A percentile compares a stretch with the other conserved stretches of the same genome.
These are phyloP conservation scores for Drosophila elegans DNA, from an alignment of 1,140 invertebrate genomes.

Conservation along the genomic window DNA sequence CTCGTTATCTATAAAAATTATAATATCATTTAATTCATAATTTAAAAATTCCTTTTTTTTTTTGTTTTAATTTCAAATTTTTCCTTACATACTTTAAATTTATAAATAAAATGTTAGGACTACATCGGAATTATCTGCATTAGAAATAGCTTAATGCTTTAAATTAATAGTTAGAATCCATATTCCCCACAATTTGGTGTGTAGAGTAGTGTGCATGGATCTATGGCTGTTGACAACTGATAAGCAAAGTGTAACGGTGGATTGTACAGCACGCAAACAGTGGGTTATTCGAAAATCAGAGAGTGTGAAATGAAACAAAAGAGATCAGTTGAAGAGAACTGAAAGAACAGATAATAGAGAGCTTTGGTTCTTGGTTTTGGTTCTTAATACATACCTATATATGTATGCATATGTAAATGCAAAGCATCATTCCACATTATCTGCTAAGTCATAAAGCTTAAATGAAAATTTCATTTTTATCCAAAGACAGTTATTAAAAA, in stretches of 20 bases:
- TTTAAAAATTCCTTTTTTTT: too few species aligned
- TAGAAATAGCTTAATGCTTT: too few species aligned
- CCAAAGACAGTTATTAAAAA: too few species aligned
- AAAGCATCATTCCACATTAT: not conserved
- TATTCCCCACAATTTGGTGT: not conserved
- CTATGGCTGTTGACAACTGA: slow-evolving; percentile 37
- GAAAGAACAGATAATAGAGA: slow-evolving; percentile 23
- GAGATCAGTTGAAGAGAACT: slow-evolving; percentile 13
- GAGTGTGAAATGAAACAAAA: slow-evolving; percentile 11
- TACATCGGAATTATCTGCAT: too few species aligned
- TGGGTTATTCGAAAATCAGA: not conserved
- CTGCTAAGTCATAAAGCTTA: not conserved
- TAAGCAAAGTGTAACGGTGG: slow-evolving; percentile 41
- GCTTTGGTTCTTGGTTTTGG: too few species aligned
- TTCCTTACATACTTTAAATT: too few species aligned
- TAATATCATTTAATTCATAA: too few species aligned
- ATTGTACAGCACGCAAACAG: slow-evolving; percentile 28
- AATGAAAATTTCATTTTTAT: too few species aligned
- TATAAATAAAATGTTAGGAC: too few species aligned
- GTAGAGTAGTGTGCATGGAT: slow-evolving; percentile 17
- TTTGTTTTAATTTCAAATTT: too few species aligned
- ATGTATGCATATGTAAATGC: not conserved
- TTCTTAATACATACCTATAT: not conserved
- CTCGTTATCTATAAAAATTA: too few species aligned
- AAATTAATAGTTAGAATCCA: not conserved